phyloP scores from a whole-genome alignment of 2,797 vertebrate genomes.

The Arnoldichthys spilopterus region DNA sequence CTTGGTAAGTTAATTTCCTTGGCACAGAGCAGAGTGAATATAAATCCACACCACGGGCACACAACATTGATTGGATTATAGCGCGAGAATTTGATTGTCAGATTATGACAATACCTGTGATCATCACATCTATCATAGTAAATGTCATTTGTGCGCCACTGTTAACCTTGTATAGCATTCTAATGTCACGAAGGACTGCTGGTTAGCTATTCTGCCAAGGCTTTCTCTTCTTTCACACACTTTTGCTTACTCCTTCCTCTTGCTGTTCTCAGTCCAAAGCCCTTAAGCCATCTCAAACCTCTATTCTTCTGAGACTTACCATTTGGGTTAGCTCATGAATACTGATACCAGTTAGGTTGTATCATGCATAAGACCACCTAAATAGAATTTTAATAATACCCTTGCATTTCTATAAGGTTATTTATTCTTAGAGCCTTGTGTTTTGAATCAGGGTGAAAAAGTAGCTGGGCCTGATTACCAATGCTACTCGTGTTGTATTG shows the following conservation, averaged over 20 bases:
- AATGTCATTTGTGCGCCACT: conserved; percentile 21
- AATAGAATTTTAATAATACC: conserved; percentile 52
- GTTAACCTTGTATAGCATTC: conserved; percentile 20
- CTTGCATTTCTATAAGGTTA: conserved; percentile 35
- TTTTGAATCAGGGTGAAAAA: not conserved
- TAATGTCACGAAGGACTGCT: conserved; percentile 34
- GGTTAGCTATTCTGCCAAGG: conserved; percentile 37
- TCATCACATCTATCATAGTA: conserved; percentile 53
- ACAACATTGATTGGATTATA: conserved; percentile 39
- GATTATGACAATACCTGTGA: conserved; percentile 51
- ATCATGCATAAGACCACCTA: conserved; percentile 44
- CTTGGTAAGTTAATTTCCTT: conserved; percentile 31
- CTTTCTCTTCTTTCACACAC: conserved; percentile 38
- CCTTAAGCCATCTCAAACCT: conserved; percentile 58
- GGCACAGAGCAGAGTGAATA: conserved; percentile 36
- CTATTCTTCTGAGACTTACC: conserved; percentile 57
- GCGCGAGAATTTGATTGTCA: conserved; percentile 45
- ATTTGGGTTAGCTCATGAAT: conserved; percentile 55
- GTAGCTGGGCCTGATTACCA: conserved; percentile 37
- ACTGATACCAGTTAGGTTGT: conserved; percentile 53
- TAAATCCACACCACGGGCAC: conserved; percentile 39
- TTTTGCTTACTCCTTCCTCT: conserved; percentile 46
- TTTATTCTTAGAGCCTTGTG: conserved; percentile 10
- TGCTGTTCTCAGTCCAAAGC: conserved; percentile 49
- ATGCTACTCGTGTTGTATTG: conserved; percentile 14